A percentile compares a stretch with the other conserved stretches of the same genome.
Evolutionary conservation across 1,140 invertebrate genomes (phyloP).

Genomic region (Reticulitermes speratus): DNA sequence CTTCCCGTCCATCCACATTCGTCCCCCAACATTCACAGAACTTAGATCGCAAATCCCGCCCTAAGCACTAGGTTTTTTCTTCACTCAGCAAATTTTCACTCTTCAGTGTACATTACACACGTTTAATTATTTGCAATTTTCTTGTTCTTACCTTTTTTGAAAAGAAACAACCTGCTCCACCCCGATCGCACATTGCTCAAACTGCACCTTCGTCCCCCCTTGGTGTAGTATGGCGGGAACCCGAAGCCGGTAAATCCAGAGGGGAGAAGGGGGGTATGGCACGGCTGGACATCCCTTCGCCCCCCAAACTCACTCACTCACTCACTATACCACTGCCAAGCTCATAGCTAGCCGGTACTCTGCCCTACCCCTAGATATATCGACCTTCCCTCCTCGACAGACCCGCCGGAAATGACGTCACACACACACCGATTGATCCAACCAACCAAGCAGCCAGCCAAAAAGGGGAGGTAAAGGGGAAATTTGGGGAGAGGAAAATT

Average conservation of each 20-base stretch:
- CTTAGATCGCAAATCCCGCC: not conserved
- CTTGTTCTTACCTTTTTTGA: constrained; percentile 27
- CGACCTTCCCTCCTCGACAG: constrained; percentile 24
- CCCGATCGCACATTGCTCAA: constrained; percentile 24
- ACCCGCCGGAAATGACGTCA: constrained; percentile 25
- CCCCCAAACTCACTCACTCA: not conserved
- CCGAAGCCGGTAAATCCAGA: constrained; percentile 9
- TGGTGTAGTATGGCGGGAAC: constrained; percentile 17
- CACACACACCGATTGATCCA: constrained; percentile 27
- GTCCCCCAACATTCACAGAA: constrained; percentile 15
- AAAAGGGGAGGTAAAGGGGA: not conserved
- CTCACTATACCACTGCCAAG: constrained; percentile 20
- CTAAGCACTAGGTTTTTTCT: not conserved
- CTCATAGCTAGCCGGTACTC: constrained; percentile 1
- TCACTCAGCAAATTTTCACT: not conserved
- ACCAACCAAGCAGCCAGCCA: constrained; percentile 20
- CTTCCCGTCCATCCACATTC: not conserved
- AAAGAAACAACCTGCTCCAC: constrained; percentile 24
- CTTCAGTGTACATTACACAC: not conserved
- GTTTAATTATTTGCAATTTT: constrained; percentile 10
- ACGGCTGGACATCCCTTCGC: not conserved
- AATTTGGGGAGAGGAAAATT: not conserved
- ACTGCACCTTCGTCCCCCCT: constrained; percentile 1
- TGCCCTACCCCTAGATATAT: constrained; percentile 21
- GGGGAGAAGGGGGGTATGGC: not conserved